Conservation (phyloP, 2,797 vertebrate species). For the Bufotes viridis region DNA sequence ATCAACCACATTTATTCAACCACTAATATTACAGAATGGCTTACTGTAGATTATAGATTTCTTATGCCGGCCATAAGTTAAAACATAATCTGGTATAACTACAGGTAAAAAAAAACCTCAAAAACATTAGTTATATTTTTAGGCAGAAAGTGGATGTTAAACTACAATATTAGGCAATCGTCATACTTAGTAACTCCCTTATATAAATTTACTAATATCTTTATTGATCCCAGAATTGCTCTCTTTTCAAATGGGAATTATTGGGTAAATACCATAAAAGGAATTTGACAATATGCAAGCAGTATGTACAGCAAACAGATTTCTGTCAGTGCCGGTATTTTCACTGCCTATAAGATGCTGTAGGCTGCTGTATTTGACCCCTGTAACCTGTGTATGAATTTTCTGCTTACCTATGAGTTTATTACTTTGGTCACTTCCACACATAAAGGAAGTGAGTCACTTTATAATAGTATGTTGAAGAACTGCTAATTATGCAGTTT, state of each 20-base stretch:
- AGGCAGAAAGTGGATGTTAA: not conserved
- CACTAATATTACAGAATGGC: conserved; percentile 70
- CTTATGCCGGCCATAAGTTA: conserved; percentile 79
- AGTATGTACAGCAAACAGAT: not conserved
- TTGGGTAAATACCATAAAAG: not conserved
- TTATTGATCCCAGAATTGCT: not conserved
- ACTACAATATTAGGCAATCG: not conserved
- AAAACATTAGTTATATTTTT: not conserved
- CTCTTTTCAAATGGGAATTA: not conserved
- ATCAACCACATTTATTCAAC: conserved; percentile 62
- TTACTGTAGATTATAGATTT: conserved; percentile 67
- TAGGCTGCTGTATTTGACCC: not conserved
- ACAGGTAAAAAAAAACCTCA: not conserved
- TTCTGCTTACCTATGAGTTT: not conserved
- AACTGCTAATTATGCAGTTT: not conserved
- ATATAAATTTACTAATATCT: not conserved
- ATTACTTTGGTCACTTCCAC: not conserved
- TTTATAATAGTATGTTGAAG: not conserved
- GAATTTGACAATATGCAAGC: not conserved
- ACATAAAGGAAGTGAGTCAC: not conserved
- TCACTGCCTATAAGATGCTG: not conserved
- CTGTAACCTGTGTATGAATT: not conserved
- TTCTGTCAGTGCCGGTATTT: not conserved
- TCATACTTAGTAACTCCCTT: not conserved
- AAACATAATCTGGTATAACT: conserved; percentile 54